Evolutionary conservation across 2,888 invertebrate species (phyloP).

Genomic region (Limnephilus marmoratus): DNA sequence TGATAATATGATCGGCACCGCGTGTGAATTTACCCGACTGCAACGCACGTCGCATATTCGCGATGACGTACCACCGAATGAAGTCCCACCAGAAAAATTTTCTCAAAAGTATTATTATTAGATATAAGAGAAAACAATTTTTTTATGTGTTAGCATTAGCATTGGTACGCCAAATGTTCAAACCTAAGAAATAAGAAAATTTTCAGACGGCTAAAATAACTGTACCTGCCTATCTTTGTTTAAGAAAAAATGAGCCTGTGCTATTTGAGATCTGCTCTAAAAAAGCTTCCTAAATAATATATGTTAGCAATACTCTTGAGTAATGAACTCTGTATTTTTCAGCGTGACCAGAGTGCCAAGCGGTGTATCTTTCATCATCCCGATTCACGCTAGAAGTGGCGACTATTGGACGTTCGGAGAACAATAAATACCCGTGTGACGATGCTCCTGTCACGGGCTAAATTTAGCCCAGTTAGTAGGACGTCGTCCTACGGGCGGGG

Average conservation of each 20-base stretch:
- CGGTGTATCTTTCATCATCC: constrained; percentile 28
- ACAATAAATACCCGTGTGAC: constrained; percentile 53
- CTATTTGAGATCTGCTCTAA: not conserved
- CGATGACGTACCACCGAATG: not conserved
- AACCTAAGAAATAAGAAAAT: not conserved
- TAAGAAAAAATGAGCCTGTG: not conserved
- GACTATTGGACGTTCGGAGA: constrained; percentile 44
- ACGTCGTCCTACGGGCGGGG: constrained; percentile 10
- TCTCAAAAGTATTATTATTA: not conserved
- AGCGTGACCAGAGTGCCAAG: constrained; percentile 25
- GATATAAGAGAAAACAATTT: not conserved
- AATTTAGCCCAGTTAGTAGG: constrained; percentile 43
- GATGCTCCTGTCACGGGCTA: constrained; percentile 47
- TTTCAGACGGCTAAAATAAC: not conserved
- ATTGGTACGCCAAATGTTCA: not conserved
- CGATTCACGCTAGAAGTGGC: not conserved
- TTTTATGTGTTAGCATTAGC: not conserved
- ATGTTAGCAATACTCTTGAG: not conserved
- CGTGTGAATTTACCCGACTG: not conserved
- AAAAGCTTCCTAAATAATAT: not conserved
- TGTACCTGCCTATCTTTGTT: not conserved
- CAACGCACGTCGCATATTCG: not conserved
- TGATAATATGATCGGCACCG: not conserved
- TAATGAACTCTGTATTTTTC: not conserved
- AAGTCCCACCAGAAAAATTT: not conserved